Evolutionary conservation across 2,113 vertebrate species (phyloP).

Genomic region (Dicrurus megarhynchus): DNA sequence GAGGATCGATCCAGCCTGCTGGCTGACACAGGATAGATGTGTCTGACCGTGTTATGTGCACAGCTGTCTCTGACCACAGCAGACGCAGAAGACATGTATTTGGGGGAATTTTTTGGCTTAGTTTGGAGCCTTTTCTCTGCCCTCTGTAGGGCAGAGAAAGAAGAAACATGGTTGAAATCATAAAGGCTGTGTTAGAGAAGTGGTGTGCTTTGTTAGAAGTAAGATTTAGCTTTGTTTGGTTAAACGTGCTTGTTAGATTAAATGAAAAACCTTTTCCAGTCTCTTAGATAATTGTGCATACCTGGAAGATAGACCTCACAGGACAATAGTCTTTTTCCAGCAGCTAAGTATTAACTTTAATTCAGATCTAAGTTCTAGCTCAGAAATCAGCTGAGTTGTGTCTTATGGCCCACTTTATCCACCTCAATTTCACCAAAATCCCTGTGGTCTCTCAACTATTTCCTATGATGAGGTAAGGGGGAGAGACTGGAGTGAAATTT

Average conservation of each 20-base stretch:
- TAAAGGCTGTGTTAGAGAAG: neutral
- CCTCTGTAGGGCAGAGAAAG: neutral
- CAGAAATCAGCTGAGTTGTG: neutral
- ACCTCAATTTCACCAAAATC: neutral
- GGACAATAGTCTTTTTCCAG: neutral
- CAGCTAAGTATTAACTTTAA: neutral
- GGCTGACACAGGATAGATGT: neutral
- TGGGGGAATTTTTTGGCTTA: neutral
- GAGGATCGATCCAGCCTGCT: neutral
- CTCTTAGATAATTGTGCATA: neutral
- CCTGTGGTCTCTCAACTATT: accelerated
- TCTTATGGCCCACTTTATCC: neutral
- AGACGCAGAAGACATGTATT: accelerated
- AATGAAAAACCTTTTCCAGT: neutral
- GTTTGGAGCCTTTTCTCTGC: neutral
- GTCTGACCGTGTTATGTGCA: neutral
- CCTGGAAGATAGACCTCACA: neutral
- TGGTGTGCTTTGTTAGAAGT: neutral
- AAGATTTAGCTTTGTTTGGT: neutral
- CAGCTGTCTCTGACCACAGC: neutral
- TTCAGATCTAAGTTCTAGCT: neutral
- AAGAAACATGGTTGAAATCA: neutral
- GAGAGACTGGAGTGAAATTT: neutral
- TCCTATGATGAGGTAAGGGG: accelerated
- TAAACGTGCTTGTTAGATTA: neutral